phyloP scores from a whole-genome alignment of 2,888 invertebrate species.

The Crioceris asparagi region DNA sequence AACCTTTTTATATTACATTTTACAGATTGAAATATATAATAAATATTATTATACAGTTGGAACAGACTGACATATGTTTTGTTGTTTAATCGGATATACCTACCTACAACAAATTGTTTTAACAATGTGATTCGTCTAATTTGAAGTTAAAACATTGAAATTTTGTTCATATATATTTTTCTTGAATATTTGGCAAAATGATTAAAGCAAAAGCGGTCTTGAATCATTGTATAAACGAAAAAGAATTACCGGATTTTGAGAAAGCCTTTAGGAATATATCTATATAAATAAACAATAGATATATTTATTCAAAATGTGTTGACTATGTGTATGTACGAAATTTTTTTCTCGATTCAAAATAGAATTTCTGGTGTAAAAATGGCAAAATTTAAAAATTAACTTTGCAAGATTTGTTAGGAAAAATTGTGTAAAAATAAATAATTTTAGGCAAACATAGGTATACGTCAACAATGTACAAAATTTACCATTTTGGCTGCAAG shows the following conservation, averaged over 20 bases:
- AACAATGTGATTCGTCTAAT: slow-evolving; percentile 10
- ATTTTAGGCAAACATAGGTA: slow-evolving; percentile 34
- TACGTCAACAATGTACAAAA: slow-evolving; percentile 39
- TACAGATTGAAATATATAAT: slow-evolving; percentile 19
- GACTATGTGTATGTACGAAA: slow-evolving; percentile 24
- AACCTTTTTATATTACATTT: slow-evolving; percentile 21
- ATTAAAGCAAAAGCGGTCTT: slow-evolving; percentile 30
- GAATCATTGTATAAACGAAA: slow-evolving; percentile 14
- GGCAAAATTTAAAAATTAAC: slow-evolving; percentile 16
- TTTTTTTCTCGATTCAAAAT: slow-evolving; percentile 14
- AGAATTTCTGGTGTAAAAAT: slow-evolving; percentile 18
- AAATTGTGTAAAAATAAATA: slow-evolving; percentile 31
- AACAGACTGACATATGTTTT: slow-evolving; percentile 29
- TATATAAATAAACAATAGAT: slow-evolving; percentile 10
- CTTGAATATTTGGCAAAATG: slow-evolving; percentile 30
- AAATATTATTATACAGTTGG: slow-evolving; percentile 23
- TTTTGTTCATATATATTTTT: slow-evolving; percentile 7
- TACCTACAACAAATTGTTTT: slow-evolving; percentile 4
- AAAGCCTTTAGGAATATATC: slow-evolving; percentile 19
- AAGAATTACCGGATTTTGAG: slow-evolving; percentile 19
- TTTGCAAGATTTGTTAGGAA: slow-evolving; percentile 21
- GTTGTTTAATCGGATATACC: slow-evolving; percentile 5
- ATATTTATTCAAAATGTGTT: slow-evolving; percentile 30
- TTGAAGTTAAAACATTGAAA: too few relatives aligned
- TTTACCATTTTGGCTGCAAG: slow-evolving; percentile 25